Conservation (phyloP, 2,797 vertebrate species). For the Tapera naevia region DNA sequence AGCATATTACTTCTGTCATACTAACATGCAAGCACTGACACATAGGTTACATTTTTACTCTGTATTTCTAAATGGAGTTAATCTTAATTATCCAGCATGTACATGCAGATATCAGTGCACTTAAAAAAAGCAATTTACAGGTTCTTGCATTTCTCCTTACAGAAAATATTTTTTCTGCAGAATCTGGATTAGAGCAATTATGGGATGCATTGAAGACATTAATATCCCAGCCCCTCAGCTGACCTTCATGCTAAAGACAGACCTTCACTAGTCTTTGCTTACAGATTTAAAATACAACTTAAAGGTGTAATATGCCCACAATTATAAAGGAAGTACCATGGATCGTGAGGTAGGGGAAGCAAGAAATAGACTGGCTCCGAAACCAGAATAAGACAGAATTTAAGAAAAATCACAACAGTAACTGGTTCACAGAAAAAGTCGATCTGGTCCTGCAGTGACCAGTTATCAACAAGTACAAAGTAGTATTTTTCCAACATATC, state of each 20-base stretch:
- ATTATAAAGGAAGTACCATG: conserved; percentile 48
- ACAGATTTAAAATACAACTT: background rate
- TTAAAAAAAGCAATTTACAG: background rate
- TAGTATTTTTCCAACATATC: background rate
- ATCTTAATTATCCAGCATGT: background rate
- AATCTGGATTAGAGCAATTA: background rate
- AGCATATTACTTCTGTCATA: background rate
- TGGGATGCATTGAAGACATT: background rate
- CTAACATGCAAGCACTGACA: background rate
- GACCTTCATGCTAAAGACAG: background rate
- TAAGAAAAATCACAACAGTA: background rate
- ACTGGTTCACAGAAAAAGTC: background rate
- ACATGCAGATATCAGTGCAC: background rate
- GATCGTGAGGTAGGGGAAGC: background rate
- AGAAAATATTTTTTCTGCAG: background rate
- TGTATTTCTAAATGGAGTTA: background rate
- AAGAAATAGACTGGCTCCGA: conserved; percentile 1
- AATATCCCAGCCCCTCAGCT: background rate
- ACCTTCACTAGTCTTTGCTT: background rate
- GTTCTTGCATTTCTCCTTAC: background rate
- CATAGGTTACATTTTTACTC: background rate
- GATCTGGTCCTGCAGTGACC: background rate
- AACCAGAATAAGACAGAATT: background rate
- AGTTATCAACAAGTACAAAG: background rate
- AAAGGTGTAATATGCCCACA: background rate